Base-by-base conservation (phyloP, 1,140 invertebrate genomes). In the Hestina assimilis region DNA sequence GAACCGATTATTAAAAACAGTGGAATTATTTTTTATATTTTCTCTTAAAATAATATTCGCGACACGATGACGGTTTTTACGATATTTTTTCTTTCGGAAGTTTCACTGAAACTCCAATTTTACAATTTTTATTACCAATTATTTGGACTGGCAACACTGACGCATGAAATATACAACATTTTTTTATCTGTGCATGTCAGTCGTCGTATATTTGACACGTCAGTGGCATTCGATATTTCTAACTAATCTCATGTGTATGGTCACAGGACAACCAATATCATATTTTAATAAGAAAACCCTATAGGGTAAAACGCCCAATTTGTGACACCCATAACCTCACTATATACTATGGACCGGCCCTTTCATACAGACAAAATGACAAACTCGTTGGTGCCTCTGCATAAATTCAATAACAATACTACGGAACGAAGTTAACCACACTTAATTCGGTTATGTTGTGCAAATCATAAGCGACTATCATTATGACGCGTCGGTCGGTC, bases 201-300 rank as follows among this genome's bases (percentile, higher is more conserved):
- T n/a, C 17, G 31, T 48, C 43, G 23, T 42, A 29, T 21, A 33
- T 40, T 41, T 21, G 15, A 52, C 28, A 55, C 42, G 12, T 38
- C 59, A 51, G 40, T 38, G 70, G 60, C 43, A 61, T 66, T 72
- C 56, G 51, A 68, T 69, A 68, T 55, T 63, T 66, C 79, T 83
- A 83, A 76, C 81, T 84, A 84, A 84, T 84, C 81, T 84, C 81
- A 77, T 79, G 50, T 54, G 58, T 35, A 43, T 53, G 62, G 66
- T 63, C 60, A 66, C 33, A 29, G 28, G 45, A 48, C 45, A 21
- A 42, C 12, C 28, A 21, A 48, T 43, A 19, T 40, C 35, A n/a
- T 19, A 17, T n/a, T 19, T 9, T 40, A 40, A 4, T 24, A 40
- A 19, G 8, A 40, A n/a, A n/a, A n/a, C n/a, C n/a, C n/a, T n/a